A percentile compares a stretch with the other conserved stretches of the same genome.
phyloP scores from a whole-genome alignment of 1,140 invertebrate genomes.

The Brachionus calyciflorus region DNA sequence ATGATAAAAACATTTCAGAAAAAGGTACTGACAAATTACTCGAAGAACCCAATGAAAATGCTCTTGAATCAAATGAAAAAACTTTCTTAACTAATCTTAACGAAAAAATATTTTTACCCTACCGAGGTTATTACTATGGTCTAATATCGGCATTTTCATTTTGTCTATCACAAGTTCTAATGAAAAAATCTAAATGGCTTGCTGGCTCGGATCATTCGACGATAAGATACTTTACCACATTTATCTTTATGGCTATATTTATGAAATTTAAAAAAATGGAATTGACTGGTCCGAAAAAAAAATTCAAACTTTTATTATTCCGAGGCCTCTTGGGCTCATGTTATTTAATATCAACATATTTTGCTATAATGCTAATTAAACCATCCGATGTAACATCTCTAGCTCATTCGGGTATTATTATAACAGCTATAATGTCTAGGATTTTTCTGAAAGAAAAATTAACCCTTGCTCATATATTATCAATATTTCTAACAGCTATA shows the following conservation, averaged over 20 bases:
- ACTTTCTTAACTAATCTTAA: background rate
- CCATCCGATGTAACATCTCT: slow-evolving; percentile 30
- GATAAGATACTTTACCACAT: background rate
- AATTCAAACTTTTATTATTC: background rate
- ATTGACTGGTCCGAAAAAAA: background rate
- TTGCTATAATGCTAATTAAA: slow-evolving; percentile 37
- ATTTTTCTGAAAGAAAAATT: slow-evolving; percentile 42
- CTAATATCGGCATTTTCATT: slow-evolving; percentile 30
- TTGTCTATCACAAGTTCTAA: slow-evolving; percentile 16
- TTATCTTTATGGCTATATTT: background rate
- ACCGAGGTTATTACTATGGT: slow-evolving; percentile 15
- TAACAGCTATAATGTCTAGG: slow-evolving; percentile 36
- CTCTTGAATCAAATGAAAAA: too few relatives aligned
- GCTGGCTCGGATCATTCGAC: slow-evolving; percentile 25
- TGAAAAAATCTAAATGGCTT: slow-evolving; percentile 11
- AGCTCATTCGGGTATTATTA: slow-evolving; percentile 34
- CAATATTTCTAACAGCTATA: background rate
- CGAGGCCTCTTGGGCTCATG: slow-evolving; percentile 15
- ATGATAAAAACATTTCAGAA: too few relatives aligned
- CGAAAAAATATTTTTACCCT: background rate
- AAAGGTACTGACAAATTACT: too few relatives aligned
- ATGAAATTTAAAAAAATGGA: slow-evolving; percentile 27
- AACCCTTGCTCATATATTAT: slow-evolving; percentile 29
- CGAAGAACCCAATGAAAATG: too few relatives aligned
- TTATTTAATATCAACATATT: slow-evolving; percentile 27